Conservation (phyloP, 2,113 vertebrate genomes). For the Chamaea fasciata region DNA sequence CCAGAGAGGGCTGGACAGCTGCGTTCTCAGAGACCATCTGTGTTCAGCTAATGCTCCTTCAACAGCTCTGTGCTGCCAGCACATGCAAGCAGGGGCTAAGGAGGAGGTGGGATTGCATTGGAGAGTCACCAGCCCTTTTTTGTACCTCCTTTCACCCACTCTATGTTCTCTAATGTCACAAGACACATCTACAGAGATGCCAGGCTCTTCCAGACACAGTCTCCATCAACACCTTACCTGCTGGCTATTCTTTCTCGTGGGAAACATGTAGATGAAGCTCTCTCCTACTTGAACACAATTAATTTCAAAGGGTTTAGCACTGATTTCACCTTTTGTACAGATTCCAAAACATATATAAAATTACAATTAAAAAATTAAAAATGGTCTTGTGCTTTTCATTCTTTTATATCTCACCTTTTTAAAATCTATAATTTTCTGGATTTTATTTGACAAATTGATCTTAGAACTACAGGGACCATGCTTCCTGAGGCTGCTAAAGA, state of each 20-base stretch:
- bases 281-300: neutral
- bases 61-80: neutral
- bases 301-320: neutral
- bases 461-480: neutral
- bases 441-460: conserved; percentile 22
- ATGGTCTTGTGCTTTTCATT: neutral
- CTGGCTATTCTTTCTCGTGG: neutral
- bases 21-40: neutral
- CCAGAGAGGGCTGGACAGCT: neutral
- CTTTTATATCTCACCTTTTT: neutral
- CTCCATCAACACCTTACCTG: neutral
- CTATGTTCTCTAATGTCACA: neutral
- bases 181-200: neutral
- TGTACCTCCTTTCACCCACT: neutral
- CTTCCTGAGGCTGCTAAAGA: neutral
- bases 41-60: neutral
- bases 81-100: neutral
- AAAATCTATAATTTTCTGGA: neutral
- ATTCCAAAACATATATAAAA: neutral
- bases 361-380: neutral
- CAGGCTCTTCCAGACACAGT: neutral
- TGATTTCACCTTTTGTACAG: neutral
- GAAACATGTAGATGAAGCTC: neutral
- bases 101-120: neutral
- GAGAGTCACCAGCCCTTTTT: neutral